A percentile compares a stretch with the other conserved stretches of the same genome.
phyloP scores from a whole-genome alignment of 2,888 invertebrate species.

The Synanthedon tipuliformis region DNA sequence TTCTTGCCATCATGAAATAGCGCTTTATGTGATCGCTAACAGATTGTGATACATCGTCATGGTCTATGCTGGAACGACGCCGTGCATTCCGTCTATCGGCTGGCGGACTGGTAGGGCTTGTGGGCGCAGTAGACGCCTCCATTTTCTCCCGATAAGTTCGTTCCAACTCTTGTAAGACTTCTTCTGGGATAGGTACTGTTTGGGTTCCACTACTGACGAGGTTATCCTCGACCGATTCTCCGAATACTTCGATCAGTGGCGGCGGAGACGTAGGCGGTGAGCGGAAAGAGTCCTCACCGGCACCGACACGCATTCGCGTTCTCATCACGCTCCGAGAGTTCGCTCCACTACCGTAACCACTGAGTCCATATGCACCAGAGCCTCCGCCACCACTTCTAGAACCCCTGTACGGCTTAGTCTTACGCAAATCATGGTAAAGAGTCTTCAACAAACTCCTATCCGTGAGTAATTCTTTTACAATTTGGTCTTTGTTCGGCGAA shows the following conservation, averaged over 20 bases:
- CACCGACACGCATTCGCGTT: constrained; percentile 19
- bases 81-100: constrained; percentile 53
- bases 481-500: constrained; percentile 74
- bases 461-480: constrained; percentile 78
- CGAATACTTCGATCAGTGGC: constrained; percentile 76
- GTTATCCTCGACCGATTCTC: constrained; percentile 69
- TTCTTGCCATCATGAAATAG: constrained; percentile 87
- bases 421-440: constrained; percentile 78
- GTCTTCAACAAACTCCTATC: constrained; percentile 80
- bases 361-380: constrained; percentile 29
- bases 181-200: constrained; percentile 72
- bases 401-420: constrained; percentile 69
- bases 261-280: constrained; percentile 70
- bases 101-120: constrained; percentile 51
- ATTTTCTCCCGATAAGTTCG: constrained; percentile 51
- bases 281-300: constrained; percentile 32
- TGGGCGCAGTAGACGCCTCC: constrained; percentile 51
- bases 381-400: constrained; percentile 54
- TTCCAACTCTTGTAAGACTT: constrained; percentile 60
- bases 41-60: constrained; percentile 87
- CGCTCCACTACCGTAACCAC: constrained; percentile 42
- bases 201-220: constrained; percentile 70
- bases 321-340: constrained; percentile 37
- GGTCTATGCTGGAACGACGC: constrained; percentile 82
- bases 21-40: constrained; percentile 89